phyloP scores from a whole-genome alignment of 2,888 invertebrate species.

The Choreutis nemorana region DNA sequence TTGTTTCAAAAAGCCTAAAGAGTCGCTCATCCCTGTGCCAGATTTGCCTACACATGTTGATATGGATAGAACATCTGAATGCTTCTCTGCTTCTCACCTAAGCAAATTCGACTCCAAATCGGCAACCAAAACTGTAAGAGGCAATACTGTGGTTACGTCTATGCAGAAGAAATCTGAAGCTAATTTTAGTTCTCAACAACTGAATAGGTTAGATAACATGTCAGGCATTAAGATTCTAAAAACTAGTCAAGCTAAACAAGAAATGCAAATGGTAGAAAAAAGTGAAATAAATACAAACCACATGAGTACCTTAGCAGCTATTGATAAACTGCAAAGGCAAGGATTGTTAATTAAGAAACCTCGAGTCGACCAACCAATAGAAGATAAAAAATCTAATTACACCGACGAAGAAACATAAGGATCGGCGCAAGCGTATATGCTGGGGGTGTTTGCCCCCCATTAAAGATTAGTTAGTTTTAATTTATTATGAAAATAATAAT shows the following conservation, averaged over 20 bases:
- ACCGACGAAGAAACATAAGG: too few relatives aligned
- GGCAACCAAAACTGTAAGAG: constrained; percentile 34
- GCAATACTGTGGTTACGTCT: constrained; percentile 32
- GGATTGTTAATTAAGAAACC: constrained; percentile 54
- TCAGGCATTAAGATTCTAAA: constrained; percentile 40
- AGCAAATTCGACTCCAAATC: constrained; percentile 32
- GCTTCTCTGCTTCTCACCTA: constrained; percentile 28
- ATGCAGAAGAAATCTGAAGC: constrained; percentile 41
- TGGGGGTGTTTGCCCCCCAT: too few relatives aligned
- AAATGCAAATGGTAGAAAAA: constrained; percentile 31
- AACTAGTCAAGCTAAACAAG: constrained; percentile 37
- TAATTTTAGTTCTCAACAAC: constrained; percentile 32
- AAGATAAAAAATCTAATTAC: too few relatives aligned
- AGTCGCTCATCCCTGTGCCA: constrained; percentile 31
- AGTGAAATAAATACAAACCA: constrained; percentile 31
- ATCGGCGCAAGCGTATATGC: too few relatives aligned
- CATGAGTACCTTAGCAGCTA: constrained; percentile 42
- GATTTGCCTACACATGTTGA: constrained; percentile 22
- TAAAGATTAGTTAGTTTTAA: too few relatives aligned
- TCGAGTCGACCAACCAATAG: constrained; percentile 33
- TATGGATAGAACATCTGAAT: constrained; percentile 22
- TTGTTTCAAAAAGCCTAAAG: constrained; percentile 52
- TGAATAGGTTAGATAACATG: constrained; percentile 33
- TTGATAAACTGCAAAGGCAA: constrained; percentile 49
- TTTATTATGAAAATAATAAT: too few relatives aligned